phyloP scores from a whole-genome alignment of 30 jellyfish, hydroid and myxozoan genomes.

The Hydra vulgaris region DNA sequence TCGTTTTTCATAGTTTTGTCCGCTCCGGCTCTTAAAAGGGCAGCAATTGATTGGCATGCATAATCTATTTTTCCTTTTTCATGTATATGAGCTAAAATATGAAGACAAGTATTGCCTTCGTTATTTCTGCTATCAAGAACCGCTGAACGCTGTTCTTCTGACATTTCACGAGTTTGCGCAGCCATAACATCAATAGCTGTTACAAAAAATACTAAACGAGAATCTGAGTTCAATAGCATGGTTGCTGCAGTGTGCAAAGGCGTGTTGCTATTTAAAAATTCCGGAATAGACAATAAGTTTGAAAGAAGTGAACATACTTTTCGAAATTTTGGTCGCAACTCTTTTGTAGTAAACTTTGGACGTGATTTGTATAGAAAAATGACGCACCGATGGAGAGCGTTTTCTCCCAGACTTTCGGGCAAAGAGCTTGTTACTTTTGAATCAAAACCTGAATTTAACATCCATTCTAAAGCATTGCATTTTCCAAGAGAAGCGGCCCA shows the following conservation, averaged over 20 bases:
- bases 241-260: slow-evolving; percentile 92
- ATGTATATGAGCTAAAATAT: slow-evolving; percentile 62
- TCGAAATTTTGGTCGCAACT: slow-evolving; percentile 73
- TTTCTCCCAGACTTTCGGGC: slow-evolving; percentile 66
- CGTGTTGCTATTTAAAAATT: slow-evolving; percentile 58
- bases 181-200: slow-evolving; percentile 82
- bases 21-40: slow-evolving; percentile 70
- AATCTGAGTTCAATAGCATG: slow-evolving; percentile 69
- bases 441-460: slow-evolving; percentile 77
- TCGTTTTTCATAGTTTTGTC: slow-evolving; percentile 75
- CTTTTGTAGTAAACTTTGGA: slow-evolving; percentile 78
- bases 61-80: slow-evolving; percentile 74
- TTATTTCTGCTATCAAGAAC: slow-evolving; percentile 66
- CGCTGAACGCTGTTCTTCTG: slow-evolving; percentile 51
- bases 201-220: slow-evolving; percentile 74
- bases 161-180: slow-evolving; percentile 44
- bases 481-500: slow-evolving; percentile 98
- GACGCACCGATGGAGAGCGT: slow-evolving; percentile 81
- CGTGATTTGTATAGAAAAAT: slow-evolving; percentile 70
- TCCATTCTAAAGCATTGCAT: slow-evolving; percentile 93
- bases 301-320: slow-evolving; percentile 51
- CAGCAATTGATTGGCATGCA: slow-evolving; percentile 78
- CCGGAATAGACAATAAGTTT: slow-evolving; percentile 48
- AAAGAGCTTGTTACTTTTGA: slow-evolving; percentile 51
- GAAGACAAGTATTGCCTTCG: slow-evolving; percentile 86